Percentiles rank a stretch among this genome's conserved stretches.
Evolutionary conservation across 1,140 invertebrate species (phyloP).

Genomic region (Atopsyche davidsoni): DNA sequence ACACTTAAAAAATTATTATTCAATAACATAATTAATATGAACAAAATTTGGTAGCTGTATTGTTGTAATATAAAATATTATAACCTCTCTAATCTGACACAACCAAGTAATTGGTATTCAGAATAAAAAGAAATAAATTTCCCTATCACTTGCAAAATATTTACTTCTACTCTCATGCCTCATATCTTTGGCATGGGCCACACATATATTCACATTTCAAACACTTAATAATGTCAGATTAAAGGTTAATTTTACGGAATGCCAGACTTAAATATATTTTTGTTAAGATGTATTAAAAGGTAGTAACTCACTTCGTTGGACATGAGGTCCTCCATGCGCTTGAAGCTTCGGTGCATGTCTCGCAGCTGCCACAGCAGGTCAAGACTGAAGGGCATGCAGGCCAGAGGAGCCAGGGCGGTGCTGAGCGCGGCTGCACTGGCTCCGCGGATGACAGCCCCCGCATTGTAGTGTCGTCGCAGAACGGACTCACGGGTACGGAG

Average conservation of each 20-base stretch:
- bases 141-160: no score
- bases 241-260: not conserved
- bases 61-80: no score
- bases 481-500: conserved; percentile 74
- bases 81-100: no score
- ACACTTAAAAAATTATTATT: no score
- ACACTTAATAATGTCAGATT: not conserved
- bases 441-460: conserved; percentile 63
- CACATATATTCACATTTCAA: no score
- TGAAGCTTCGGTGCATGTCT: conserved; percentile 68
- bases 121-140: no score
- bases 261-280: not conserved
- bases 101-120: no score
- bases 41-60: no score
- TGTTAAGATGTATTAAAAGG: no score
- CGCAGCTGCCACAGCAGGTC: conserved; percentile 76
- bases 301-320: conserved; percentile 20
- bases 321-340: conserved; percentile 52
- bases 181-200: no score
- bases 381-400: conserved; percentile 70
- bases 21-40: no score
- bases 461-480: conserved; percentile 73
- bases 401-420: conserved; percentile 66
- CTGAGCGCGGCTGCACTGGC: conserved; percentile 61
- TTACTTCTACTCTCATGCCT: no score